Conservation (phyloP, 1,140 invertebrate species). For the Araneus ventricosus region DNA sequence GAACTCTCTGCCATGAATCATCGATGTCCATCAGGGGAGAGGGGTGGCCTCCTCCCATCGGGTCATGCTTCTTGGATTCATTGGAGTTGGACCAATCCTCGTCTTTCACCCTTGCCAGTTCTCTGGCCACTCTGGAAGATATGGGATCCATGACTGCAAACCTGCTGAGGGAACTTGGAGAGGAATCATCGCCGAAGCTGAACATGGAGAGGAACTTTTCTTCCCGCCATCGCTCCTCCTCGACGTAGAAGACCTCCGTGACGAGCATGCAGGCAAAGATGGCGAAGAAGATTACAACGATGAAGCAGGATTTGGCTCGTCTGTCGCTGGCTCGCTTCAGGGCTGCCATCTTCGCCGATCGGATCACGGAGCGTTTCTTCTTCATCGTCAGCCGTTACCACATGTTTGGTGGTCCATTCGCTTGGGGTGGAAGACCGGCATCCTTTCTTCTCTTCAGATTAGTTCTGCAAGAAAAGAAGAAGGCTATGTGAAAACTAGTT, state of each 20-base stretch:
- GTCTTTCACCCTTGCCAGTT: slow-evolving; percentile 73
- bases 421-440: background rate
- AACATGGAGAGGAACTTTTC: slow-evolving; percentile 75
- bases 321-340: slow-evolving; percentile 82
- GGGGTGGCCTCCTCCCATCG: too few species aligned
- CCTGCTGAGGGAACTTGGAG: slow-evolving; percentile 62
- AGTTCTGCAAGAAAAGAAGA: background rate
- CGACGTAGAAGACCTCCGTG: slow-evolving; percentile 89
- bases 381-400: slow-evolving; percentile 62
- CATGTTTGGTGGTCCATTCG: background rate
- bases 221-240: slow-evolving; percentile 79
- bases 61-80: background rate
- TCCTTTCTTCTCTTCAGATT: background rate
- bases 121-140: slow-evolving; percentile 75
- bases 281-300: slow-evolving; percentile 93
- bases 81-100: slow-evolving; percentile 53
- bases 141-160: slow-evolving; percentile 33
- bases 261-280: slow-evolving; percentile 91
- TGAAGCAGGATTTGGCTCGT: slow-evolving; percentile 91
- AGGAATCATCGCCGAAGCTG: slow-evolving; percentile 30
- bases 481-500: background rate
- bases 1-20: slow-evolving; percentile 80
- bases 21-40: slow-evolving; percentile 59
- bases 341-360: slow-evolving; percentile 78
- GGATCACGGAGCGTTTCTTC: slow-evolving; percentile 1